A percentile compares a stretch with the other conserved stretches of the same genome.
Evolutionary conservation across 2,113 vertebrate species (phyloP).

Genomic region (Callaeas wilsoni): DNA sequence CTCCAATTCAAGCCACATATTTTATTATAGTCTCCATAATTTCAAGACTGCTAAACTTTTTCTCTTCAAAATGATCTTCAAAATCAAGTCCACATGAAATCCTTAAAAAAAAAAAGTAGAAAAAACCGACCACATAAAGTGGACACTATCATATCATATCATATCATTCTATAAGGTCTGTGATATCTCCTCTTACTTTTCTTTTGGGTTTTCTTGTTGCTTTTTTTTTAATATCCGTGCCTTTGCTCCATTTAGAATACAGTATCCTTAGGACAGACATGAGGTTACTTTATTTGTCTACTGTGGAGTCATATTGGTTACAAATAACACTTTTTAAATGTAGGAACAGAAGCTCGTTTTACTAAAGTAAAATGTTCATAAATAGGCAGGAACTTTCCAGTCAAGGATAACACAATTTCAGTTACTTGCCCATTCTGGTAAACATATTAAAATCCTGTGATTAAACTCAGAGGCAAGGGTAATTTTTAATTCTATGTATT

Average conservation of each 20-base stretch:
- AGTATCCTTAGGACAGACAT: background rate
- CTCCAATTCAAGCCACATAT: background rate
- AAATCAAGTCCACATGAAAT: background rate
- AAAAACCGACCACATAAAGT: background rate
- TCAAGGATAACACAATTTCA: background rate
- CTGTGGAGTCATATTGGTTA: background rate
- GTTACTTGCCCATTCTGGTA: background rate
- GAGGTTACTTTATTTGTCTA: background rate
- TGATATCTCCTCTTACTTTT: background rate
- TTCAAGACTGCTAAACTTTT: background rate
- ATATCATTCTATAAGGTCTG: background rate
- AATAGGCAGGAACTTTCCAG: background rate
- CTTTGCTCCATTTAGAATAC: background rate
- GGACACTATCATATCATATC: background rate
- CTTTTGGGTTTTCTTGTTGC: background rate
- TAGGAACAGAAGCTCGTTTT: background rate
- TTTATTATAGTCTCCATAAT: background rate
- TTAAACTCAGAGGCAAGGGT: slow-evolving; percentile 5
- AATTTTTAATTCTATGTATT: slow-evolving; percentile 18
- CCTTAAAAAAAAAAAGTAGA: background rate
- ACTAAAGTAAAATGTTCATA: background rate
- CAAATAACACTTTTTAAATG: background rate
- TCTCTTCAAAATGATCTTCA: background rate
- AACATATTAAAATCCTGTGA: background rate
- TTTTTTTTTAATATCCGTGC: background rate